These are phyloP conservation scores for Blastobasis adustella DNA, from an alignment of 2,888 invertebrate genomes.

Conservation along the genomic window DNA sequence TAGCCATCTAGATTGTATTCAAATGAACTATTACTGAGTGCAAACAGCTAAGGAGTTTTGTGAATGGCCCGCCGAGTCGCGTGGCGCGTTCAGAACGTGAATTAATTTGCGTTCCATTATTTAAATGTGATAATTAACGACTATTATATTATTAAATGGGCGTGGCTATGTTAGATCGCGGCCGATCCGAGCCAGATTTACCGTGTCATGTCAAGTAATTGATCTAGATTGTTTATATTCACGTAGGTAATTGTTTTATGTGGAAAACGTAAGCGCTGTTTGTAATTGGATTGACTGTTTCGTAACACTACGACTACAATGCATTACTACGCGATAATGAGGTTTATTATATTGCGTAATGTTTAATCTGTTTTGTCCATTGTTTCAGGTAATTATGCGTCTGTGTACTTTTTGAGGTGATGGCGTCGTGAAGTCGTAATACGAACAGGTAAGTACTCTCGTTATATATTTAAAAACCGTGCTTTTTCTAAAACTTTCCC, in stretches of 20 bases:
- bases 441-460: too few species aligned
- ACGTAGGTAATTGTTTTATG: not conserved
- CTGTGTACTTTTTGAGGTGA: too few species aligned
- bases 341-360: not conserved
- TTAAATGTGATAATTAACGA: slow-evolving; percentile 53
- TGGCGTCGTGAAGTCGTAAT: too few species aligned
- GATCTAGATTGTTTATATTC: not conserved
- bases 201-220: slow-evolving; percentile 21
- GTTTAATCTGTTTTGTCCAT: slow-evolving; percentile 10
- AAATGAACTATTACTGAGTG: slow-evolving; percentile 43
- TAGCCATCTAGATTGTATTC: slow-evolving; percentile 49
- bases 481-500: too few species aligned
- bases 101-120: slow-evolving; percentile 59
- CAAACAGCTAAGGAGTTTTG: slow-evolving; percentile 43
- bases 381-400: slow-evolving; percentile 25
- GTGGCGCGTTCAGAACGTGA: slow-evolving; percentile 48
- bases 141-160: slow-evolving; percentile 47
- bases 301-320: too few species aligned
- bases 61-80: slow-evolving; percentile 48
- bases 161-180: slow-evolving; percentile 37
- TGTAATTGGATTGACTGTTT: too few species aligned
- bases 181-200: slow-evolving; percentile 20
- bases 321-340: not conserved
- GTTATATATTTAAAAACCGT: too few species aligned
- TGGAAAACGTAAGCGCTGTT: too few species aligned